These are phyloP conservation scores for Villa cingulata DNA, from an alignment of 2,888 invertebrate genomes.

Conservation along the genomic window DNA sequence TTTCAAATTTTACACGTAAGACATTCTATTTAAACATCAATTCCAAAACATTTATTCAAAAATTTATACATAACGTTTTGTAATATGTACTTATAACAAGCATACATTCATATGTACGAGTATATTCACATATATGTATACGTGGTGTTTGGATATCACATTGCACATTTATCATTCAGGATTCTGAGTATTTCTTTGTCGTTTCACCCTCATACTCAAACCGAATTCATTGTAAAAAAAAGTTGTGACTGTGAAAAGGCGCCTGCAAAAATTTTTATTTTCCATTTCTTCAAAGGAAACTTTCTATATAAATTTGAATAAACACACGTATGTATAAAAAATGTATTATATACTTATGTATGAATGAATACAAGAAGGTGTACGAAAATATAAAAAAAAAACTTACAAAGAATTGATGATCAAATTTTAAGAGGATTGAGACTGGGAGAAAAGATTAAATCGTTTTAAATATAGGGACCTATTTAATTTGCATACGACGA, in stretches of 20 bases:
- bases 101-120: too few species aligned
- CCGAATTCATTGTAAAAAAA: background rate
- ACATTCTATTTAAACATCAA: background rate
- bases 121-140: too few species aligned
- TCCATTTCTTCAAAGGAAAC: background rate
- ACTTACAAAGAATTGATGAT: background rate
- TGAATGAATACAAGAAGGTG: background rate
- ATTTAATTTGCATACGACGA: conserved; percentile 16
- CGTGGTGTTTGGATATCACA: too few species aligned
- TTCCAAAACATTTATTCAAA: background rate
- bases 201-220: background rate
- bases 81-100: too few species aligned
- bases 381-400: background rate
- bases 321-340: background rate
- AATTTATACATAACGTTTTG: too few species aligned
- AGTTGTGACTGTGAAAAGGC: conserved; percentile 4
- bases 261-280: background rate
- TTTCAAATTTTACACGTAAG: background rate
- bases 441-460: conserved; percentile 10
- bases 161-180: background rate
- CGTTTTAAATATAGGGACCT: conserved; percentile 14
- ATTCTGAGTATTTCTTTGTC: background rate
- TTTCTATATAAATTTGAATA: too few species aligned
- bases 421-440: conserved; percentile 3
- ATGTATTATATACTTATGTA: background rate